A percentile compares a stretch with the other conserved stretches of the same genome.
Conservation (phyloP, 2,113 vertebrate genomes). For the Microtus montanus region DNA sequence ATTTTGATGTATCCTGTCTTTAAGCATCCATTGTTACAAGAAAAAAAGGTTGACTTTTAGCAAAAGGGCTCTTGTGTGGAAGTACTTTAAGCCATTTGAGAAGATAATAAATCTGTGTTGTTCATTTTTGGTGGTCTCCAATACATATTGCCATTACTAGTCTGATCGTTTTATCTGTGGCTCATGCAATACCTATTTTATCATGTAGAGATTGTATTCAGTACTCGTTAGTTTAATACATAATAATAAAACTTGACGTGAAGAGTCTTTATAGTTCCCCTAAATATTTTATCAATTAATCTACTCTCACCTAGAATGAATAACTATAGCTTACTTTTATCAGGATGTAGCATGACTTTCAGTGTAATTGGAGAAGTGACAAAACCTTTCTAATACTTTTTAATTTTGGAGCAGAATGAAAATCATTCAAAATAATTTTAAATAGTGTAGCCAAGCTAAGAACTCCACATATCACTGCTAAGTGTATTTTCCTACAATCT, state of each 20-base stretch:
- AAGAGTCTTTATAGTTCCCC: not conserved
- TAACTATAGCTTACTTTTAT: not conserved
- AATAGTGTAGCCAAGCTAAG: not conserved
- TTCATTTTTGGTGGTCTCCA: not conserved
- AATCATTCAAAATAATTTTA: conserved; percentile 31
- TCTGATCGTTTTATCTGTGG: not conserved
- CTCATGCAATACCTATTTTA: not conserved
- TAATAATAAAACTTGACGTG: conserved; percentile 14
- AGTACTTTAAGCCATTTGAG: conserved; percentile 27
- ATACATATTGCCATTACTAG: not conserved
- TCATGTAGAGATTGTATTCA: not conserved
- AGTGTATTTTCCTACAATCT: not conserved
- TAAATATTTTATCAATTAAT: not conserved
- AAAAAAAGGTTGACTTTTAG: conserved; percentile 21
- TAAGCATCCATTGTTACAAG: conserved; percentile 25
- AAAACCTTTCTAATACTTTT: not conserved
- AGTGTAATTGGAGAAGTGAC: conserved; percentile 20
- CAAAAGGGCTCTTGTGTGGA: conserved; percentile 31
- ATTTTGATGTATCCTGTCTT: conserved; percentile 17
- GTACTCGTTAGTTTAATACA: not conserved
- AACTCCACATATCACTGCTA: not conserved
- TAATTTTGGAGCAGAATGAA: not conserved
- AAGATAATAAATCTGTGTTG: conserved; percentile 9
- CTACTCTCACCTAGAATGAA: not conserved
- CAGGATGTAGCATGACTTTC: not conserved